A percentile compares a stretch with the other conserved stretches of the same genome.
These are phyloP conservation scores for Thunnus thynnus DNA, from an alignment of 2,113 vertebrate genomes.

Conservation along the genomic window DNA sequence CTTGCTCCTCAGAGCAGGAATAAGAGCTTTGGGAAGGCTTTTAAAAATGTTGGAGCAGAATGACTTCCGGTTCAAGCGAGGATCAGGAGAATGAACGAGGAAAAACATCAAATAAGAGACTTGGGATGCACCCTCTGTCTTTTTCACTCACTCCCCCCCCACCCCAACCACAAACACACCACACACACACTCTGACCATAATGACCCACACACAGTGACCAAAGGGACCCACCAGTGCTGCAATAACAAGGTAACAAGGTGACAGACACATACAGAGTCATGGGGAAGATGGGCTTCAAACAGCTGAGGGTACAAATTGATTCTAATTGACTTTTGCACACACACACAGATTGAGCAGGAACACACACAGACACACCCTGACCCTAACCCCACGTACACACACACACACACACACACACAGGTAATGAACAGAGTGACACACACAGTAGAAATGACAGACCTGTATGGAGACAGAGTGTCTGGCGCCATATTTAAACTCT, in stretches of 20 bases:
- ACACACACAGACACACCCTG: slow-evolving; percentile 72
- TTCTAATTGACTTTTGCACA: slow-evolving; percentile 74
- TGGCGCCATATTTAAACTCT: slow-evolving; percentile 71
- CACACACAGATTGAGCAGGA: slow-evolving; percentile 47
- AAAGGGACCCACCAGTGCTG: slow-evolving; percentile 71
- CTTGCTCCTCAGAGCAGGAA: no score
- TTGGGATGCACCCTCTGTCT: no score
- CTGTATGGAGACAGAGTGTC: slow-evolving; percentile 73
- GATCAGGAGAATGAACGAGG: no score
- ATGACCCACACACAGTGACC: slow-evolving; percentile 79
- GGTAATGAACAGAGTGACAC: slow-evolving; percentile 59
- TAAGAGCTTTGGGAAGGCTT: no score
- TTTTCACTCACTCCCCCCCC: no score
- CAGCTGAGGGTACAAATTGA: slow-evolving; percentile 86
- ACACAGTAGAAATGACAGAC: slow-evolving; percentile 69
- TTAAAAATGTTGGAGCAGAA: no score
- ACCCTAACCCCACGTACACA: slow-evolving; percentile 20
- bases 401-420: slow-evolving; percentile 45
- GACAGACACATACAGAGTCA: slow-evolving; percentile 38
- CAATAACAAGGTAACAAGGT: slow-evolving; percentile 70
- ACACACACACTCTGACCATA: slow-evolving; percentile 49
- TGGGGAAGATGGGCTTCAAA: slow-evolving; percentile 50
- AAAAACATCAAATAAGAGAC: no score
- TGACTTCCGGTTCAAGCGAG: no score
- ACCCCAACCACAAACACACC: background rate